A percentile compares a stretch with the other conserved stretches of the same genome.
Evolutionary conservation across 1,140 invertebrate genomes (phyloP).

Genomic region (Philotrypesis tridentata): DNA sequence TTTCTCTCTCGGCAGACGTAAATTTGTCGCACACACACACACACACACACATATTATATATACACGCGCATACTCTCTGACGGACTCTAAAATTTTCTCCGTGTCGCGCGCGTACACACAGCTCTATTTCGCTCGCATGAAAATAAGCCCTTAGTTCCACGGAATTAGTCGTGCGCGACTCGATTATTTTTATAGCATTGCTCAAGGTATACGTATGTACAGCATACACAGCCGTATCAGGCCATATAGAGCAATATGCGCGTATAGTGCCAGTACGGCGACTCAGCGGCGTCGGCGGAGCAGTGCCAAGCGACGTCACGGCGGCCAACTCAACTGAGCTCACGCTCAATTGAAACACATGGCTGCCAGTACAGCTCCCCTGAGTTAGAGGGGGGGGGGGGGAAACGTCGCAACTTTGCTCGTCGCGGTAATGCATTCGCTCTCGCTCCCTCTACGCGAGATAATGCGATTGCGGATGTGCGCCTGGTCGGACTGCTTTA

Average conservation of each 20-base stretch:
- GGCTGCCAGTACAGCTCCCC: background rate
- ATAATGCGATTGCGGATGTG: conserved; percentile 1
- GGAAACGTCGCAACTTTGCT: background rate
- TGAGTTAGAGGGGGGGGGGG: background rate
- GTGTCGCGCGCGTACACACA: no score
- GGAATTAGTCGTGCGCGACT: background rate
- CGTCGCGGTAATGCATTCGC: background rate
- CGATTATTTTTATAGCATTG: conserved; percentile 1
- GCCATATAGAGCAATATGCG: background rate
- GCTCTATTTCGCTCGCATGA: background rate
- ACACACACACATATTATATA: no score
- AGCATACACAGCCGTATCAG: no score
- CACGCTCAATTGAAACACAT: background rate
- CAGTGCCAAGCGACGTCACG: background rate
- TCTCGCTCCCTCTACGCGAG: background rate
- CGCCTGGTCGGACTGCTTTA: background rate
- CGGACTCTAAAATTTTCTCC: no score
- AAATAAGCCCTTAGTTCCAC: background rate
- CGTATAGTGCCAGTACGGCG: no score
- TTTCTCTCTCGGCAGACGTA: no score
- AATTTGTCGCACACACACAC: no score
- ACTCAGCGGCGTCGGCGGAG: background rate
- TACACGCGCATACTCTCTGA: no score
- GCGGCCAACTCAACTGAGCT: background rate
- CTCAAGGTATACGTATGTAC: no score